A percentile compares a stretch with the other conserved stretches of the same genome.
These are phyloP conservation scores for Sipunculus nudus DNA, from an alignment of 2,888 invertebrate species.

Conservation along the genomic window DNA sequence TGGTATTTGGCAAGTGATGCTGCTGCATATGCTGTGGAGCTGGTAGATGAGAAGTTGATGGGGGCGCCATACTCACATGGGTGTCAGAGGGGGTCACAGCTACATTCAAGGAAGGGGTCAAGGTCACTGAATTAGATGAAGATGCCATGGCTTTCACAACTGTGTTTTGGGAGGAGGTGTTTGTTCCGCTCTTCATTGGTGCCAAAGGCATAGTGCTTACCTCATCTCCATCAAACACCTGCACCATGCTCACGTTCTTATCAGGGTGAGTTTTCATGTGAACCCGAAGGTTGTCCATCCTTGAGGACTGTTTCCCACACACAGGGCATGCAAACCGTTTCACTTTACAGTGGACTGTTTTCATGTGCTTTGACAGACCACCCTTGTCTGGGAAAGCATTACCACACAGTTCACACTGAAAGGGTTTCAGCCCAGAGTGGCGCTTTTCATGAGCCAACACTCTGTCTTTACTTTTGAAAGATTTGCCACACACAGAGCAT, in stretches of 20 bases:
- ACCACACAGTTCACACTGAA: slow-evolving; percentile 43
- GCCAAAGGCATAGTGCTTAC: not conserved
- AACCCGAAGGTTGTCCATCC: slow-evolving; percentile 56
- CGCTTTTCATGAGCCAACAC: slow-evolving; percentile 42
- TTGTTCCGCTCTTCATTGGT: too few relatives aligned
- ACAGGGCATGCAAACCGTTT: slow-evolving; percentile 54
- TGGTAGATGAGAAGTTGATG: too few relatives aligned
- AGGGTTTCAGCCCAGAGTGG: slow-evolving; percentile 45
- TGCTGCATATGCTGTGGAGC: too few relatives aligned
- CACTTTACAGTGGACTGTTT: slow-evolving; percentile 52
- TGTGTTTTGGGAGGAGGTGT: too few relatives aligned
- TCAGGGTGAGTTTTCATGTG: slow-evolving; percentile 35
- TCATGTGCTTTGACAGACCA: slow-evolving; percentile 55
- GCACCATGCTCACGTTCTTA: not conserved
- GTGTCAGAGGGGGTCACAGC: too few relatives aligned
- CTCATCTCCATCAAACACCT: not conserved
- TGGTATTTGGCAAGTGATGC: too few relatives aligned
- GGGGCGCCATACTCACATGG: too few relatives aligned
- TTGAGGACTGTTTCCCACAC: slow-evolving; percentile 53
- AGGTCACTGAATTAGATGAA: too few relatives aligned
- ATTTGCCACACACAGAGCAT: slow-evolving; percentile 51
- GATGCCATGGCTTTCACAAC: too few relatives aligned
- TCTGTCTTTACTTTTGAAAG: slow-evolving; percentile 44
- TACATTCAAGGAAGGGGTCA: too few relatives aligned
- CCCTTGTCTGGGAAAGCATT: slow-evolving; percentile 55